A percentile compares a stretch with the other conserved stretches of the same genome.
phyloP scores from a whole-genome alignment of 2,797 vertebrate genomes.

The Sebastes glaucus region DNA sequence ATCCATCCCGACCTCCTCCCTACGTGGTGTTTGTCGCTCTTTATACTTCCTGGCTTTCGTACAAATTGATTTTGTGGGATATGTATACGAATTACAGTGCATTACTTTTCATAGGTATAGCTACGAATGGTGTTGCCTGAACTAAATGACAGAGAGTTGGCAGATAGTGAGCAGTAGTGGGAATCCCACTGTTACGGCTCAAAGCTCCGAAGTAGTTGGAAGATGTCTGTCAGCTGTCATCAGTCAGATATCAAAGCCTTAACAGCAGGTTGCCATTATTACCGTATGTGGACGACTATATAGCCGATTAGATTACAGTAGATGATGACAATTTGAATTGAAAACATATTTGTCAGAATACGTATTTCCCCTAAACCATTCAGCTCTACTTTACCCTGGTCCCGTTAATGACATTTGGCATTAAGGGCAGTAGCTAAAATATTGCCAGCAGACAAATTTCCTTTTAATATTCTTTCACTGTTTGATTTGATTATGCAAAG shows the following conservation, averaged over 20 bases:
- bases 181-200: not conserved
- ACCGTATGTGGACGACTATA: not conserved
- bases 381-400: not conserved
- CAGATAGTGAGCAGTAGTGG: not conserved
- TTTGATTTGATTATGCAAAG: constrained; percentile 10
- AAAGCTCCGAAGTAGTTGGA: too few species aligned
- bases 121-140: too few species aligned
- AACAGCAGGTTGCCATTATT: not conserved
- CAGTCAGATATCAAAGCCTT: not conserved
- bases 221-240: not conserved
- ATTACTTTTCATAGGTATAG: too few species aligned
- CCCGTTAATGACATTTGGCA: not conserved
- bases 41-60: too few species aligned
- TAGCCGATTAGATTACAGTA: not conserved
- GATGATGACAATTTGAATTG: not conserved
- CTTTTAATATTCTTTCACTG: not conserved
- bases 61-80: too few species aligned
- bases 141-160: not conserved
- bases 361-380: not conserved
- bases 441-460: not conserved
- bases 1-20: too few species aligned
- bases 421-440: not conserved
- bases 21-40: too few species aligned
- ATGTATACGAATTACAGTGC: too few species aligned
- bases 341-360: not conserved